Conservation (phyloP, 2,113 vertebrate species). For the Nothocercus julius region DNA sequence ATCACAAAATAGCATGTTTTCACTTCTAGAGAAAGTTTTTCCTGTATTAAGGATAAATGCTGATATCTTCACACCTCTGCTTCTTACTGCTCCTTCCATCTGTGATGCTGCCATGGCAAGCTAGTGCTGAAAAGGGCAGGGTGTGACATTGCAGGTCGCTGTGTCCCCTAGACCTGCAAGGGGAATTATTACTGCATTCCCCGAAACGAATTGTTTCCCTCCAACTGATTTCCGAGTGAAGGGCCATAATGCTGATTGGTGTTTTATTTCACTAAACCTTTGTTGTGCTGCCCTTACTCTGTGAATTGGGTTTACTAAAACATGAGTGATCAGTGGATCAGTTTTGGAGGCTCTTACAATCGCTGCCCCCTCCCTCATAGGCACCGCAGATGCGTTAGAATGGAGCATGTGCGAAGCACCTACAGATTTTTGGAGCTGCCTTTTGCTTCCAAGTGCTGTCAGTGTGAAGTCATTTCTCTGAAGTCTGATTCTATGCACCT, state of each 20-base stretch:
- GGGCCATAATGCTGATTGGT: not conserved
- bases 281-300: not conserved
- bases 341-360: not conserved
- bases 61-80: not conserved
- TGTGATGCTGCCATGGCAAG: not conserved
- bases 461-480: not conserved
- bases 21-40: not conserved
- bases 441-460: not conserved
- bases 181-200: not conserved
- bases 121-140: not conserved
- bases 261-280: not conserved
- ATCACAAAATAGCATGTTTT: conserved; percentile 7
- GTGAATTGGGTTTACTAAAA: not conserved
- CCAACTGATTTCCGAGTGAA: not conserved
- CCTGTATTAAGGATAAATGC: not conserved
- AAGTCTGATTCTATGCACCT: not conserved
- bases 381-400: not conserved
- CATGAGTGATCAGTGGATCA: not conserved
- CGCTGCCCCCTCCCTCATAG: not conserved
- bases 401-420: not conserved
- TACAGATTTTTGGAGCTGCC: not conserved
- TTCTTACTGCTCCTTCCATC: not conserved
- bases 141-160: not conserved
- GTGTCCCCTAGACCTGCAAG: not conserved
- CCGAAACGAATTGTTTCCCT: not conserved